Percentiles rank a stretch among this genome's conserved stretches.
These are phyloP conservation scores for Geodia barretti DNA, from an alignment of 37 sponge, comb jelly and placozoan species.

Conservation along the genomic window DNA sequence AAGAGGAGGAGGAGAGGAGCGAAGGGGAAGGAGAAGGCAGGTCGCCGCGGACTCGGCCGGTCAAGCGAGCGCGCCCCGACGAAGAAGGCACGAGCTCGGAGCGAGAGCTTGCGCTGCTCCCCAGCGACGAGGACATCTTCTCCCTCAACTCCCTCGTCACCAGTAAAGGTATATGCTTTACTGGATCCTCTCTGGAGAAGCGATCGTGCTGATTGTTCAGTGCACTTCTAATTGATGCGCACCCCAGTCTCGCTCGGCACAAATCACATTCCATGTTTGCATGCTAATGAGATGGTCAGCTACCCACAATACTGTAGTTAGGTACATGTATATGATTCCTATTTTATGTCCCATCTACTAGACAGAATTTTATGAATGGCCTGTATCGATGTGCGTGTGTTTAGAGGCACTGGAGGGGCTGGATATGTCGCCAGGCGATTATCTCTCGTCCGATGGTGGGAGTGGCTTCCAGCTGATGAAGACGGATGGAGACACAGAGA, in stretches of 20 bases:
- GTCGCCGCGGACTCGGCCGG: background rate
- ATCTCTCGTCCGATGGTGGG: background rate
- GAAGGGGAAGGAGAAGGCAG: background rate
- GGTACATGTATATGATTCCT: too few species aligned
- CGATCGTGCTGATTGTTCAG: too few species aligned
- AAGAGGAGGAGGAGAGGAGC: background rate
- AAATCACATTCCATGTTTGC: too few species aligned
- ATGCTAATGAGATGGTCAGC: too few species aligned
- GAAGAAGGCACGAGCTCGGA: background rate
- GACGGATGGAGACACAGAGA: background rate
- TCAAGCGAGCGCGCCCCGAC: background rate
- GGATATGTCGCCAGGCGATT: background rate
- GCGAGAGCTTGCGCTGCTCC: background rate
- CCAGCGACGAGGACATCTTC: constrained; percentile 7
- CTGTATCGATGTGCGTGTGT: background rate
- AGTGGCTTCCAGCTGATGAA: background rate
- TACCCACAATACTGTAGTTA: too few species aligned
- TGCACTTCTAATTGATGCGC: too few species aligned
- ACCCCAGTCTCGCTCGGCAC: too few species aligned
- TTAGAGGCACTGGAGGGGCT: background rate
- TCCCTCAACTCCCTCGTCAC: too few species aligned
- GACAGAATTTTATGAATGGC: too few species aligned
- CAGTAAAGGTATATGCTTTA: too few species aligned
- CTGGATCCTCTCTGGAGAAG: too few species aligned
- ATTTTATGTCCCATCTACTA: too few species aligned